Conservation (phyloP, 2,113 vertebrate genomes). For the Rissa tridactyla region DNA sequence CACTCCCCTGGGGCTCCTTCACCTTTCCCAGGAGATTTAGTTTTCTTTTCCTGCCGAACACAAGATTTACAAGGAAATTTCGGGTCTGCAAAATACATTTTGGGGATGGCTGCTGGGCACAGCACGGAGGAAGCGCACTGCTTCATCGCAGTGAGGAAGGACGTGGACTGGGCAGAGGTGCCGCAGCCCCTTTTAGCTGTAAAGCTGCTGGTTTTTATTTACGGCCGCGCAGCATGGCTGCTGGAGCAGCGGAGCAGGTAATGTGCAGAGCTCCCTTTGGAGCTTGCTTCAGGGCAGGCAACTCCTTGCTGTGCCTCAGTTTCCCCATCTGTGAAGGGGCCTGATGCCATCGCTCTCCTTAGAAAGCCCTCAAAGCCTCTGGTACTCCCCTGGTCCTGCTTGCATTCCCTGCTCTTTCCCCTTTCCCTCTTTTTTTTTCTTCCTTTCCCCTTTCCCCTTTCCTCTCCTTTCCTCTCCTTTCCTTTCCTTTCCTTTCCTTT, state of each 20-base stretch:
- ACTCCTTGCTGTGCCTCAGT: neutral
- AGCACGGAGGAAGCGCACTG: fast-evolving
- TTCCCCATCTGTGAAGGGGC: neutral
- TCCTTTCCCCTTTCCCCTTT: too few relatives aligned
- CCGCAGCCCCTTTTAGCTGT: neutral
- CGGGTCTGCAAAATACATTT: neutral
- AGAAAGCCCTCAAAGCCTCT: neutral
- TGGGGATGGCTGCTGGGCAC: too few relatives aligned
- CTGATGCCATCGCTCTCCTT: neutral
- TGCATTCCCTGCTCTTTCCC: neutral
- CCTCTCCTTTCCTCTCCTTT: too few relatives aligned
- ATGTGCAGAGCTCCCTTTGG: neutral
- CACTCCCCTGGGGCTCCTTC: neutral
- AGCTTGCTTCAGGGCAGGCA: neutral
- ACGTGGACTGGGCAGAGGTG: neutral
- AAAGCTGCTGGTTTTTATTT: neutral
- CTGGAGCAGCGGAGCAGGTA: neutral
- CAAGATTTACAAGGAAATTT: neutral
- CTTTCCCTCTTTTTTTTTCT: too few relatives aligned
- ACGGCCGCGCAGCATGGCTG: neutral
- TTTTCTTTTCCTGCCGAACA: neutral
- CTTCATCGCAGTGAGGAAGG: neutral
- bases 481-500: neutral
- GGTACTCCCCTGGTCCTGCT: neutral
- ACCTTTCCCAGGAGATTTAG: neutral